Percentiles rank a stretch among this genome's conserved stretches.
These are phyloP conservation scores for Peromyscus polionotus DNA, from an alignment of 2,113 vertebrate species.

Conservation along the genomic window DNA sequence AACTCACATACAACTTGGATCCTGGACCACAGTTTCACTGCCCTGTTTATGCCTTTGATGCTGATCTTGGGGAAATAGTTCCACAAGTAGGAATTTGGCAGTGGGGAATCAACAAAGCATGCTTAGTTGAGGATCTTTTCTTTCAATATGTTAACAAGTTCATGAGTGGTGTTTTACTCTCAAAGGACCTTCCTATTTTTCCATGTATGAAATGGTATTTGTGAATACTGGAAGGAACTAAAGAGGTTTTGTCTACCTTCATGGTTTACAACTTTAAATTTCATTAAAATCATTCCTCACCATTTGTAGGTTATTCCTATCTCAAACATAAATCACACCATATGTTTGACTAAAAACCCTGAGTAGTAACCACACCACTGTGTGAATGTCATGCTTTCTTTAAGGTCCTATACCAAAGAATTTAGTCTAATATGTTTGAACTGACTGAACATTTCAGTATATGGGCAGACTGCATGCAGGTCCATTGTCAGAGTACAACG, in stretches of 20 bases:
- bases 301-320: not conserved
- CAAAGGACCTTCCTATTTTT: not conserved
- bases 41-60: not conserved
- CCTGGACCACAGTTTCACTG: not conserved
- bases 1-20: not conserved
- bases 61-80: not conserved
- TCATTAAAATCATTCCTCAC: not conserved
- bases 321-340: not conserved
- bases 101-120: not conserved
- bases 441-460: not conserved
- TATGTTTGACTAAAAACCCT: not conserved
- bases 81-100: not conserved
- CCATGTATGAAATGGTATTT: not conserved
- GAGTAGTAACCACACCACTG: too few species aligned
- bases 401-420: not conserved
- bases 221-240: not conserved
- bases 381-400: not conserved
- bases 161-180: not conserved
- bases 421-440: not conserved
- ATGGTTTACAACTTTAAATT: not conserved
- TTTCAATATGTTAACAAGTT: not conserved
- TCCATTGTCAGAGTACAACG: not conserved
- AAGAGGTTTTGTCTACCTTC: not conserved
- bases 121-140: not conserved
- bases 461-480: not conserved